phyloP scores from a whole-genome alignment of 30 jellyfish, hydroid and myxozoan species.

The Hydra vulgaris region DNA sequence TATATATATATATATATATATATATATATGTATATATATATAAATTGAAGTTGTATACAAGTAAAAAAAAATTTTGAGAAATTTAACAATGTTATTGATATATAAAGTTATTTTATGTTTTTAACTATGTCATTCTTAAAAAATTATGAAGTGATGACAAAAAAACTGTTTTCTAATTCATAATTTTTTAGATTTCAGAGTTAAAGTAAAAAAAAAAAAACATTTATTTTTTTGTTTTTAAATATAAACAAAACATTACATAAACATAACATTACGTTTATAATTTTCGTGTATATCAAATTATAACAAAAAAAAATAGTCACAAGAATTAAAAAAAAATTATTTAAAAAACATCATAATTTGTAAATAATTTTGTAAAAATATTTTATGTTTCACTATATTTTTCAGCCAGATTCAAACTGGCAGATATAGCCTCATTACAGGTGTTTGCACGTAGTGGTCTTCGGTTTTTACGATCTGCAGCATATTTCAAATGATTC shows the following conservation, averaged over 20 bases:
- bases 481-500: too few relatives aligned
- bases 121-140: neutral
- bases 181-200: neutral
- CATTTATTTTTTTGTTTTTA: neutral
- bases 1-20: too few relatives aligned
- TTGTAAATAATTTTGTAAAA: too few relatives aligned
- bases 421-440: too few relatives aligned
- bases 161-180: neutral
- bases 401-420: too few relatives aligned
- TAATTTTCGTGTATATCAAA: neutral
- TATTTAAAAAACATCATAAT: too few relatives aligned
- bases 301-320: neutral
- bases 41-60: neutral
- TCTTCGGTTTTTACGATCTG: too few relatives aligned
- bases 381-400: too few relatives aligned
- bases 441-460: too few relatives aligned
- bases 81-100: neutral
- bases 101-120: neutral
- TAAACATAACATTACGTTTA: neutral
- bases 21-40: too few relatives aligned
- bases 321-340: too few relatives aligned
- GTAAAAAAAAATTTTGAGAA: neutral
- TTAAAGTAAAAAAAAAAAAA: neutral
- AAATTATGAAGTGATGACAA: neutral
- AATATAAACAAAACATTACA: neutral